Evolutionary conservation across 2,113 vertebrate species (phyloP).

Genomic region (Aptenodytes forsteri): DNA sequence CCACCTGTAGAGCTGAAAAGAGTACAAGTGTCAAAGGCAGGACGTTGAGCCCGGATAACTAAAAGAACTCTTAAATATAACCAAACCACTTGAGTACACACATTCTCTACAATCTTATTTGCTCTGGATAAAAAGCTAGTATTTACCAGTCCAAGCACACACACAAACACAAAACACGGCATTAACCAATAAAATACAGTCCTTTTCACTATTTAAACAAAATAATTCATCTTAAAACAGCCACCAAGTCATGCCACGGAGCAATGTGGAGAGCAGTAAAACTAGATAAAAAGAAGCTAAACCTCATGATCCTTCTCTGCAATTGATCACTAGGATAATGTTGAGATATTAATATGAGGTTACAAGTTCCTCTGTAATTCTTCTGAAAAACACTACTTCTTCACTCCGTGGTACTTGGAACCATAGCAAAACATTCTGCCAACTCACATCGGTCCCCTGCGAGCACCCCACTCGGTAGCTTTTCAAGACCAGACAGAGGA

Average conservation of each 20-base stretch:
- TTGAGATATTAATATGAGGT: fast-evolving
- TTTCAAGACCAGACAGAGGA: not conserved
- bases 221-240: not conserved
- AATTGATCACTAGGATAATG: fast-evolving
- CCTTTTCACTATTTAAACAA: not conserved
- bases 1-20: constrained; percentile 89
- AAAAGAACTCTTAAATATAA: not conserved
- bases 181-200: not conserved
- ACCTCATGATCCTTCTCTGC: not conserved
- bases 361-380: not conserved
- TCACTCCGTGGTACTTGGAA: not conserved
- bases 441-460: fast-evolving
- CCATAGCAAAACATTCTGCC: not conserved
- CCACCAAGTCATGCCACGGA: not conserved
- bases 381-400: not conserved
- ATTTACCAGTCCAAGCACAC: not conserved
- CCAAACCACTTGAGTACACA: not conserved
- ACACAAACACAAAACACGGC: not conserved
- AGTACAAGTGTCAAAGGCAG: not conserved
- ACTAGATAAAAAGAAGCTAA: not conserved
- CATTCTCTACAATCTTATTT: not conserved
- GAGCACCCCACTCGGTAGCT: fast-evolving
- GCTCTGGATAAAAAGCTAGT: not conserved
- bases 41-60: fast-evolving
- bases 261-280: not conserved